Conservation (phyloP, 1,140 invertebrate species). For the Asbolus verrucosus region DNA sequence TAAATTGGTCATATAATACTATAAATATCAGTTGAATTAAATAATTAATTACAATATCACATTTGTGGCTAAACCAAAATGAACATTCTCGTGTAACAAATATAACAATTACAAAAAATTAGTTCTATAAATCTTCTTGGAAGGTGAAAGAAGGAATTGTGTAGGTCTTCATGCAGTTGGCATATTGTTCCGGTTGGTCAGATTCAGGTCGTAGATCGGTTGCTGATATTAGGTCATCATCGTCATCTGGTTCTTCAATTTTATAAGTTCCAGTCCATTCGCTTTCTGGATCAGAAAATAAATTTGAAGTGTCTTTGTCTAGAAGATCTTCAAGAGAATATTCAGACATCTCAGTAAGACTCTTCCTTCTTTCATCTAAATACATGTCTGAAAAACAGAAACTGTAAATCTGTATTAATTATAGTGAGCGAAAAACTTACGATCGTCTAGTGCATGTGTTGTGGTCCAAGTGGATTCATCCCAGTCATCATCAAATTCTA, state of each 20-base stretch:
- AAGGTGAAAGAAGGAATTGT: slow-evolving; percentile 21
- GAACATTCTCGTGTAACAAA: not conserved
- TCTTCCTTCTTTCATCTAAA: slow-evolving; percentile 34
- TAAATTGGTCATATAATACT: slow-evolving; percentile 26
- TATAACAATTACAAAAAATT: too few relatives aligned
- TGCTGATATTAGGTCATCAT: slow-evolving; percentile 3
- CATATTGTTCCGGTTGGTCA: slow-evolving; percentile 43
- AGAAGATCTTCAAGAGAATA: slow-evolving; percentile 66
- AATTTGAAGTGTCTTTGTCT: slow-evolving; percentile 63
- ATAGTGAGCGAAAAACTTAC: slow-evolving; percentile 44
- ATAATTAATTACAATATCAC: slow-evolving; percentile 29
- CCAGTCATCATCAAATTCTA: slow-evolving; percentile 69
- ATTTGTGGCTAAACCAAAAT: slow-evolving; percentile 7
- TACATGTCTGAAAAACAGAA: slow-evolving; percentile 35
- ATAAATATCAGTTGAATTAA: slow-evolving; percentile 25
- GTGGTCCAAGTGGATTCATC: slow-evolving; percentile 62
- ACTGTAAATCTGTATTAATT: not conserved
- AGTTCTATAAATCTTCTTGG: slow-evolving; percentile 10
- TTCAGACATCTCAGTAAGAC: slow-evolving; percentile 62
- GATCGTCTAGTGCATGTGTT: slow-evolving; percentile 37
- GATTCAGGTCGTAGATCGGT: slow-evolving; percentile 54
- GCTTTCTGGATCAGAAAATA: slow-evolving; percentile 72
- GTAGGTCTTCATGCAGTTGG: not conserved
- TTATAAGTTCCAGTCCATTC: slow-evolving; percentile 68
- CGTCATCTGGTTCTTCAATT: slow-evolving; percentile 56